Conservation (phyloP, 1,140 invertebrate genomes). For the Aphis gossypii region DNA sequence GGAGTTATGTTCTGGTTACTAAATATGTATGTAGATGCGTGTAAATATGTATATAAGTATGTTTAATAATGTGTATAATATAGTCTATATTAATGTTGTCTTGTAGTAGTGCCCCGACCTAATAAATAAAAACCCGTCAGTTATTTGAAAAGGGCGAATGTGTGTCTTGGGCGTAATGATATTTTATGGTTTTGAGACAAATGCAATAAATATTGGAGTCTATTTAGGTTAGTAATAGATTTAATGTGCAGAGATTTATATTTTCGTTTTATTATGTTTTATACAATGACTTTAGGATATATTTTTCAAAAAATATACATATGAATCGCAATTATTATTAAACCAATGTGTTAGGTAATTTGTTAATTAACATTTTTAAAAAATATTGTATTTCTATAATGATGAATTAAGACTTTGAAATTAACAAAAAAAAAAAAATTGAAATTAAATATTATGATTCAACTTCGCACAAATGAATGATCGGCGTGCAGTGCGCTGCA, state of each 20-base stretch:
- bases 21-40: neutral
- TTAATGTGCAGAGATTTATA: neutral
- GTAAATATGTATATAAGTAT: neutral
- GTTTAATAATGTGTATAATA: neutral
- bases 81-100: neutral
- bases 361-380: neutral
- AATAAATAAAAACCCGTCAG: constrained; percentile 47
- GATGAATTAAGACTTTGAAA: neutral
- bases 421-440: neutral
- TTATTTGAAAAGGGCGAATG: constrained; percentile 17
- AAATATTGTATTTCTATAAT: neutral
- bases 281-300: neutral
- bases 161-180: constrained; percentile 30
- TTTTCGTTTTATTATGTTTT: neutral
- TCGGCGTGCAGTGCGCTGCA: neutral
- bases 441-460: neutral
- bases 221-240: constrained; percentile 38
- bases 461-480: neutral
- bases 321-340: neutral
- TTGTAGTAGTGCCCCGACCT: neutral
- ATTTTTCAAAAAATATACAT: neutral
- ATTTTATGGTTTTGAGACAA: constrained; percentile 26
- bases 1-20: neutral
- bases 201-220: constrained; percentile 17
- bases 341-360: neutral